phyloP scores from a whole-genome alignment of 1,140 invertebrate species.

The Triops cancriformis region DNA sequence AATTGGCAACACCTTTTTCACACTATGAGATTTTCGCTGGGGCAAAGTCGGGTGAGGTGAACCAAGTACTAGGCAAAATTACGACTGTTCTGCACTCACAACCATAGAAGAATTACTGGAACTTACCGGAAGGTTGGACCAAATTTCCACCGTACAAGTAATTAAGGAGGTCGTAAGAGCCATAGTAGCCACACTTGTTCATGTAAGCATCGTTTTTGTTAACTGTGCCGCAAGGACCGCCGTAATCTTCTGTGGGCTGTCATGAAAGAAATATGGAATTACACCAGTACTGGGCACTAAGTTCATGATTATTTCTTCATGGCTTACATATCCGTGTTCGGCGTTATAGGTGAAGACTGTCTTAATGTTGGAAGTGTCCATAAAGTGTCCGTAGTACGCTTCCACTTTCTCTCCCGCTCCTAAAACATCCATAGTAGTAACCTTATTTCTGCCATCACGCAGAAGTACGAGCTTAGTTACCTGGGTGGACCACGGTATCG shows the following conservation, averaged over 20 bases:
- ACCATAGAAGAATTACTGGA: no score
- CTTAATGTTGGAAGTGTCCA: conserved; percentile 33
- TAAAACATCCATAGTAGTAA: conserved; percentile 19
- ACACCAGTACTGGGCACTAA: neutral
- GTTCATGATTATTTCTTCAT: neutral
- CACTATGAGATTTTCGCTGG: no score
- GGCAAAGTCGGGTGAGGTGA: no score
- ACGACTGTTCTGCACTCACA: no score
- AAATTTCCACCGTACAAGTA: conserved; percentile 38
- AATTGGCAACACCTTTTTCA: no score
- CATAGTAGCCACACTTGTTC: conserved; percentile 40
- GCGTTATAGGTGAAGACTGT: conserved; percentile 36
- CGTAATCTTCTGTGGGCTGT: conserved; percentile 40
- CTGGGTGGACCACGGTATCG: conserved; percentile 38
- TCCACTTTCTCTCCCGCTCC: conserved; percentile 36
- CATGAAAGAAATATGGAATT: neutral
- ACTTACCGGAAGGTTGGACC: conserved; percentile 26
- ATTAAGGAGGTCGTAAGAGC: conserved; percentile 40
- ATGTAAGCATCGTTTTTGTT: conserved; percentile 33
- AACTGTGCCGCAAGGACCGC: conserved; percentile 35
- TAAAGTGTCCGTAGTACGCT: conserved; percentile 36
- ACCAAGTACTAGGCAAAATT: no score
- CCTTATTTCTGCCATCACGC: neutral
- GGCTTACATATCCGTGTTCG: conserved; percentile 36
- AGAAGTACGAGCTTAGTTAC: conserved; percentile 29